Conservation (phyloP, 2,888 invertebrate genomes). For the Leptothorax acervorum region DNA sequence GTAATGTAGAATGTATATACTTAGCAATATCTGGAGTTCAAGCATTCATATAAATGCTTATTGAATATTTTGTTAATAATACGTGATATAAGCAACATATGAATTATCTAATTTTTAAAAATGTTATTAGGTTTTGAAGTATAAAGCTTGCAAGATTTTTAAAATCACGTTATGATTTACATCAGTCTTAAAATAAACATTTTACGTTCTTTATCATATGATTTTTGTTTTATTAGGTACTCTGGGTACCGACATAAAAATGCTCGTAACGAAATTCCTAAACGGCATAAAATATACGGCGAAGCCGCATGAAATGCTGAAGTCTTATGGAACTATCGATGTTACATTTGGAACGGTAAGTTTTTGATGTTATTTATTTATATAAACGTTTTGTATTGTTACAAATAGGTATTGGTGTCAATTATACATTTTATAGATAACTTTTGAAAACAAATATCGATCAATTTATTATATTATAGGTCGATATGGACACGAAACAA, state of each 20-base stretch:
- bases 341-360: constrained; percentile 90
- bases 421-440: not conserved
- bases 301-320: constrained; percentile 89
- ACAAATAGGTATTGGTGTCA: not conserved
- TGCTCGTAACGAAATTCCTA: constrained; percentile 89
- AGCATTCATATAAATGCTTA: not conserved
- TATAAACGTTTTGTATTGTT: not conserved
- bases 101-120: not conserved
- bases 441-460: not conserved
- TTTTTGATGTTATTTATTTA: constrained; percentile 1
- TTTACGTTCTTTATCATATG: constrained; percentile 1
- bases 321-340: constrained; percentile 90
- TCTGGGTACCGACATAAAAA: constrained; percentile 88
- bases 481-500: constrained; percentile 90
- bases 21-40: not conserved
- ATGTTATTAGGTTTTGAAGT: not conserved
- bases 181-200: not conserved
- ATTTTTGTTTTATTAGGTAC: constrained; percentile 87
- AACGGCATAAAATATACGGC: constrained; percentile 91
- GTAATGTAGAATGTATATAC: not conserved
- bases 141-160: not conserved
- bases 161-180: not conserved
- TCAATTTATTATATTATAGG: constrained; percentile 85
- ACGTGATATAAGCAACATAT: not conserved
- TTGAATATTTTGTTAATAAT: constrained; percentile 1